Base-by-base conservation (phyloP, 2,888 invertebrate genomes). In the Bhutanitis thaidina region DNA sequence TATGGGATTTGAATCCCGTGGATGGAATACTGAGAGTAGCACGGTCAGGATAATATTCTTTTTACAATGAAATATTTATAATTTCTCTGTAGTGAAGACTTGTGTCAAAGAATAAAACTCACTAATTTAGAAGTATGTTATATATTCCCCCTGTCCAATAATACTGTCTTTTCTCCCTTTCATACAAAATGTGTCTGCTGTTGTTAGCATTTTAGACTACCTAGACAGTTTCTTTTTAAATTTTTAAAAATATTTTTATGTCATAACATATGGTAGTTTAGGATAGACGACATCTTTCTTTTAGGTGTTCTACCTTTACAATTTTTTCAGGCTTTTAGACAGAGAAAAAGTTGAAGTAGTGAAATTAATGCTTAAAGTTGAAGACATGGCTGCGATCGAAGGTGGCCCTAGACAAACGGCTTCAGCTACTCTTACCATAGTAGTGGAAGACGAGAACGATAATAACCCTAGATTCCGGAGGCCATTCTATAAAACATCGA, bases 361-460 rank as follows among this genome's bases (percentile, higher is more conserved):
- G 15, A 93, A 93, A 60, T 79, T 97, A 12, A 92, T 93, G 0
- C 81, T 98, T 7, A 87, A 92, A 4, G 98, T 96, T 0, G 94
- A 96, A 80, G 98, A 98, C 78, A 89, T 95, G 71, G 95, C 95
- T 0, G 95, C 97, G 0, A 92, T 93, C 20, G 94, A 93, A 47
- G 94, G 93, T 4, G 81, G 90, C 0, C 79, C 87, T 0, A 81
- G 74, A 7, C 98, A 98, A 80, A 92, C 93, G 1, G 95, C 94
- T 0, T 92, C 83, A 85, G 94, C 94, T 0, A 92, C 92, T 0
- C 83, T 97, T 7, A 94, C 93, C 3, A 92, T 97, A 36, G 83
- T 93, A 15, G 91, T 97, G 7, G 93, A 94, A 47, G 97, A 97
- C 72, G 95, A 95, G 49, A 97, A 98, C 65, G 97, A 98, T 65